A percentile compares a stretch with the other conserved stretches of the same genome.
phyloP scores from a whole-genome alignment of 1,140 invertebrate species.

The Parasteatoda tepidariorum region DNA sequence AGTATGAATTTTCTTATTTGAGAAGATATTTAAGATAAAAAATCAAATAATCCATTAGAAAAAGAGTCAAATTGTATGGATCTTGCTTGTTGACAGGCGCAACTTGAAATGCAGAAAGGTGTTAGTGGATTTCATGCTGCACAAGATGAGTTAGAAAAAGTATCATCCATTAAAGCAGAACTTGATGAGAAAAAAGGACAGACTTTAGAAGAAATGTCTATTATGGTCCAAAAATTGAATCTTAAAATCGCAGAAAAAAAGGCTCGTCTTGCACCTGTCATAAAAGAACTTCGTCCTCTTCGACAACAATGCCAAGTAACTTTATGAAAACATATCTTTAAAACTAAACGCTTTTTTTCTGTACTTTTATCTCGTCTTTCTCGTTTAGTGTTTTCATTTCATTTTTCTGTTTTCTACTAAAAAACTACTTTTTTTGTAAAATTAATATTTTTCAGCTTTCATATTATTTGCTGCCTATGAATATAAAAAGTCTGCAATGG shows the following conservation, averaged over 20 bases:
- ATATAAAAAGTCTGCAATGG: no score
- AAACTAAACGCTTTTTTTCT: background rate
- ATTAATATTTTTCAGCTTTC: no score
- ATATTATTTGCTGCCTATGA: no score
- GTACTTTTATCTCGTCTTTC: background rate
- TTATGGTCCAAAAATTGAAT: conserved; percentile 72
- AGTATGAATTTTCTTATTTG: no score
- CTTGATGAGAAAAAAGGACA: conserved; percentile 73
- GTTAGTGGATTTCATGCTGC: conserved; percentile 72
- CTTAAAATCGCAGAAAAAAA: conserved; percentile 73
- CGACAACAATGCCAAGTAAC: conserved; percentile 71
- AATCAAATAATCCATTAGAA: no score
- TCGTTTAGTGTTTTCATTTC: no score
- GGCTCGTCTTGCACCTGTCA: conserved; percentile 74
- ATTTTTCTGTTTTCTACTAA: no score
- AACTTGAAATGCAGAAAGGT: conserved; percentile 70
- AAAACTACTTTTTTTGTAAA: background rate
- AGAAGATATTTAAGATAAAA: no score
- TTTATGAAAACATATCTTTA: background rate
- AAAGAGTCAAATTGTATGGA: no score
- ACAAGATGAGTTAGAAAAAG: conserved; percentile 73
- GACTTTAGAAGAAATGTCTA: conserved; percentile 74
- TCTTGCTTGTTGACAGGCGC: no score
- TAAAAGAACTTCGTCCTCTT: conserved; percentile 76
- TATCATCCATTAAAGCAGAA: conserved; percentile 72